Percentiles rank a stretch among this genome's conserved stretches.
Conservation (phyloP, 2,888 invertebrate genomes). For the Cosmopolites sordidus region DNA sequence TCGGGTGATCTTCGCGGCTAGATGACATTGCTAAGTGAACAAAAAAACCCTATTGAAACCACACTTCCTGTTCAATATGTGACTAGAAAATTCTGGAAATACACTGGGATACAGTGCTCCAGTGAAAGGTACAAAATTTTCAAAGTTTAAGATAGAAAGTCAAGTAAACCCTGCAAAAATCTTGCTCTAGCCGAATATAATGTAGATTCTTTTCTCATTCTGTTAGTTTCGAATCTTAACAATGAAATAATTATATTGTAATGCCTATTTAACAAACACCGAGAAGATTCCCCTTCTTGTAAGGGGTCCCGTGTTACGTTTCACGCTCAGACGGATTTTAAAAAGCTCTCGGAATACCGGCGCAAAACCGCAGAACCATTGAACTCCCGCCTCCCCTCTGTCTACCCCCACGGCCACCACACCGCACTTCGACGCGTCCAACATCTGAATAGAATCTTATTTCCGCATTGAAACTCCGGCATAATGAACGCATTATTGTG, state of each 20-base stretch:
- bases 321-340: conserved; percentile 21
- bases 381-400: background rate
- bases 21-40: no score
- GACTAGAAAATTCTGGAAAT: no score
- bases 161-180: no score
- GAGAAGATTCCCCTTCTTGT: conserved; percentile 3
- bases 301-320: conserved; percentile 9
- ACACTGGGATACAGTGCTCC: no score
- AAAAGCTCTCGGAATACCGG: conserved; percentile 20
- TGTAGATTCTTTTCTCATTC: no score
- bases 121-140: no score
- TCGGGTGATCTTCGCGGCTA: no score
- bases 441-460: conserved; percentile 43
- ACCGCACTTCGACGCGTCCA: conserved; percentile 4
- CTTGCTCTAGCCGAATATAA: no score
- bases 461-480: conserved; percentile 46
- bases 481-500: conserved; percentile 39
- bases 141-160: no score
- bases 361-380: conserved; percentile 10
- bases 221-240: no score
- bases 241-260: background rate
- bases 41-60: no score
- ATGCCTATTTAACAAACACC: background rate
- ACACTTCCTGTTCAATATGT: no score
- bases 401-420: background rate